A percentile compares a stretch with the other conserved stretches of the same genome.
These are phyloP conservation scores for Ceraclea dissimilis DNA, from an alignment of 2,888 invertebrate species.

Conservation along the genomic window DNA sequence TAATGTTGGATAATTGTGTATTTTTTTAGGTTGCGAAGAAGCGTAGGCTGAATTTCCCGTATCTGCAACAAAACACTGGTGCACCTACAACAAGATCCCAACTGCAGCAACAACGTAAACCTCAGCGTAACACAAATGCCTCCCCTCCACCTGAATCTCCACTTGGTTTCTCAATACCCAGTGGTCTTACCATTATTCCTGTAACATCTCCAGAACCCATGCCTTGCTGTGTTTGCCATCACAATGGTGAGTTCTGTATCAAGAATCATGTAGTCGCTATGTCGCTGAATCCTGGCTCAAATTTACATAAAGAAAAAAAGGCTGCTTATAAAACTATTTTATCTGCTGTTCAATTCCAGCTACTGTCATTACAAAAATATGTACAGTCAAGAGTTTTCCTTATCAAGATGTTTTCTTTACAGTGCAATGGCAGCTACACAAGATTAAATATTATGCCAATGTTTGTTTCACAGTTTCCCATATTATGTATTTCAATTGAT, in stretches of 20 bases:
- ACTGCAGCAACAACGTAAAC: constrained; percentile 36
- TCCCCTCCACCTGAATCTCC: constrained; percentile 8
- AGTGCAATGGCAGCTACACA: too few species aligned
- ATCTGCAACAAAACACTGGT: constrained; percentile 41
- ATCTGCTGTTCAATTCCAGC: not conserved
- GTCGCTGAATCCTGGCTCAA: not conserved
- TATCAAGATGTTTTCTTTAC: too few species aligned
- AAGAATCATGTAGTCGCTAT: too few species aligned
- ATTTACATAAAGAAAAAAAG: not conserved
- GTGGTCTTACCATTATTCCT: constrained; percentile 42
- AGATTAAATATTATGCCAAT: too few species aligned
- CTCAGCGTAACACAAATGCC: constrained; percentile 36
- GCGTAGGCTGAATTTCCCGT: constrained; percentile 44
- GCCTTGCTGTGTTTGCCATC: constrained; percentile 42
- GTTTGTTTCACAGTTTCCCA: too few species aligned
- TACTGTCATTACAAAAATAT: too few species aligned
- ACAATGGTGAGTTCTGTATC: constrained; percentile 36
- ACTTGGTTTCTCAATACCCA: constrained; percentile 36
- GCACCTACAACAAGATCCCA: constrained; percentile 49
- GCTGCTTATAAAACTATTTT: not conserved
- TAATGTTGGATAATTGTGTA: too few species aligned
- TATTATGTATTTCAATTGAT: too few species aligned
- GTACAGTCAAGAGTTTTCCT: too few species aligned
- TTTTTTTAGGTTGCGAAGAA: constrained; percentile 32
- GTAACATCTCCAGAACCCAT: constrained; percentile 36